Evolutionary conservation across 2,797 vertebrate species (phyloP).

Genomic region (Menidia menidia): DNA sequence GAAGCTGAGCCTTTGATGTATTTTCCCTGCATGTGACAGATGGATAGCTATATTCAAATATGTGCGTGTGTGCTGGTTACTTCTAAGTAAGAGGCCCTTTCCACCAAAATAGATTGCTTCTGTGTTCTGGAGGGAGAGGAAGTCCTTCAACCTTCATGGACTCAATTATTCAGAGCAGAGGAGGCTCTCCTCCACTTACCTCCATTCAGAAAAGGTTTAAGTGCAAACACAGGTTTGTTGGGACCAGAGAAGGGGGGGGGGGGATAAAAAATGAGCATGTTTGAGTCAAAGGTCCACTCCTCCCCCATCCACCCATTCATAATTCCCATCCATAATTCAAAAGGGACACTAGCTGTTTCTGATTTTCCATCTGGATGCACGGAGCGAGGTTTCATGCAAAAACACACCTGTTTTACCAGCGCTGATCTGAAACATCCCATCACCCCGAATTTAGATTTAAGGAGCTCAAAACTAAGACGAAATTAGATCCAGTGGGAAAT

Average conservation of each 20-base stretch:
- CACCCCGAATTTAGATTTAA: constrained; percentile 34
- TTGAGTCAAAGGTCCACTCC: constrained; percentile 9
- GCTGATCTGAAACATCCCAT: constrained; percentile 29
- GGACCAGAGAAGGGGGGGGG: constrained; percentile 7
- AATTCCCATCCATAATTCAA: constrained; percentile 15
- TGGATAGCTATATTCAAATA: constrained; percentile 2
- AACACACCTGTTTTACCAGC: constrained; percentile 47
- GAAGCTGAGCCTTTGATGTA: constrained; percentile 48
- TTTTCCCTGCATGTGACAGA: constrained; percentile 22
- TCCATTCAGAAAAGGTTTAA: constrained; percentile 28
- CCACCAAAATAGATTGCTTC: constrained; percentile 57
- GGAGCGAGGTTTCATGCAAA: constrained; percentile 39
- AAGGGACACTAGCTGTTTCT: constrained; percentile 1
- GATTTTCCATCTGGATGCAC: constrained; percentile 16
- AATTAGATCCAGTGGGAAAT: constrained; percentile 22
- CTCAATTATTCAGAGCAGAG: constrained; percentile 70
- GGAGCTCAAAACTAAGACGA: constrained; percentile 6
- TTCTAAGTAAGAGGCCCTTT: constrained; percentile 33
- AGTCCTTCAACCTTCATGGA: constrained; percentile 54
- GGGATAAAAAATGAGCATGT: constrained; percentile 25
- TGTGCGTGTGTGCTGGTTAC: constrained; percentile 24
- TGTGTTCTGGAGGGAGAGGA: constrained; percentile 40
- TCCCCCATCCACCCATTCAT: constrained; percentile 3
- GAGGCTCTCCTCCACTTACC: constrained; percentile 1
- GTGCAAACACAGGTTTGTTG: constrained; percentile 30